Evolutionary conservation across 2,797 vertebrate genomes (phyloP).

Genomic region (Falco rusticolus): DNA sequence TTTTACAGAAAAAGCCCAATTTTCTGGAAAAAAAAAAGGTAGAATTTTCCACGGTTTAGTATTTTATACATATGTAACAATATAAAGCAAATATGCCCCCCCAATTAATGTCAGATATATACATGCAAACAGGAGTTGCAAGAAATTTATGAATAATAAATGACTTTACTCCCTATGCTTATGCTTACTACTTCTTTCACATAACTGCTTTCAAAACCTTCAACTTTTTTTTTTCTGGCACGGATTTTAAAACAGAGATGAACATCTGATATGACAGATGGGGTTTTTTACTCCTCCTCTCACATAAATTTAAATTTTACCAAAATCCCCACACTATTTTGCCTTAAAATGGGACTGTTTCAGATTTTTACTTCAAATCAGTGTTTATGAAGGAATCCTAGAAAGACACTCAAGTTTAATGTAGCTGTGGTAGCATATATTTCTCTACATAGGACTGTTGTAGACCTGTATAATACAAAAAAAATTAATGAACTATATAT

Average conservation of each 20-base stretch:
- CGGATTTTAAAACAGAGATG: neutral
- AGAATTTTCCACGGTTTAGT: neutral
- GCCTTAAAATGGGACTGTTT: neutral
- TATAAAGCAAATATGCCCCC: neutral
- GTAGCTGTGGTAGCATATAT: neutral
- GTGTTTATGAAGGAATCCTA: neutral
- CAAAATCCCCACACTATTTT: neutral
- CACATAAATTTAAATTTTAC: neutral
- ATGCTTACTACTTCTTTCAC: neutral
- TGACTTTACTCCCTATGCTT: neutral
- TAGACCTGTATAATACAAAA: neutral
- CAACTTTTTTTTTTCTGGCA: neutral
- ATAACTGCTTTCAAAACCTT: neutral
- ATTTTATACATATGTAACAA: neutral
- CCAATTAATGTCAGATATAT: neutral
- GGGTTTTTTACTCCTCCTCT: neutral
- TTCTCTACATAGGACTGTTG: neutral
- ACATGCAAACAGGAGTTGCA: neutral
- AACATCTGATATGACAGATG: neutral
- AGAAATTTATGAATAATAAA: neutral
- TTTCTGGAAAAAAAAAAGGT: neutral
- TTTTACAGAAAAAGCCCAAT: neutral
- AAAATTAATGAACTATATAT: neutral
- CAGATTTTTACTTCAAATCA: neutral
- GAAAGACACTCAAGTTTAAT: neutral